These are phyloP conservation scores for Rhagophthalmus giganteus DNA, from an alignment of 2,888 invertebrate species.

Conservation along the genomic window DNA sequence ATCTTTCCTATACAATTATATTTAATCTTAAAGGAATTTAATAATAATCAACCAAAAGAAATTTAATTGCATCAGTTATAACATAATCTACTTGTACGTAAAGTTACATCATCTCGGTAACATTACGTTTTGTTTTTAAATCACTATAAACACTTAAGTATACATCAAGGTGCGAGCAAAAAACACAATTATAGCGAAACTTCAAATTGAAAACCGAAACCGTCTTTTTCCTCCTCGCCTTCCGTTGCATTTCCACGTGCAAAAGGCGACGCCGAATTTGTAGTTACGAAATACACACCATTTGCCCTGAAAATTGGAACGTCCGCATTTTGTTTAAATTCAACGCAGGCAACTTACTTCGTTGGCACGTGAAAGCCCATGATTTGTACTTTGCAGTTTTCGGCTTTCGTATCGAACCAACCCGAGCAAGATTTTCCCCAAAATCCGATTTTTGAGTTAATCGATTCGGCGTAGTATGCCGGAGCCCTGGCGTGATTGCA, in stretches of 20 bases:
- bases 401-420: constrained; percentile 3
- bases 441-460: constrained; percentile 58
- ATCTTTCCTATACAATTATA: no score
- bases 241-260: neutral
- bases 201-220: no score
- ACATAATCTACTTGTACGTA: no score
- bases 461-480: constrained; percentile 63
- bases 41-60: no score
- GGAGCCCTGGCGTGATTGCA: constrained; percentile 66
- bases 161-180: no score
- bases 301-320: neutral
- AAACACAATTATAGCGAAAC: no score
- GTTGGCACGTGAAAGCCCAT: constrained; percentile 18
- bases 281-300: neutral
- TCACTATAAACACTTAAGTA: no score
- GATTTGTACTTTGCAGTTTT: constrained; percentile 12
- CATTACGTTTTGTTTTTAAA: no score
- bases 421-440: constrained; percentile 59
- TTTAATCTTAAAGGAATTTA: no score
- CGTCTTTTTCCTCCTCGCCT: neutral
- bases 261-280: neutral
- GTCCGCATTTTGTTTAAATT: neutral
- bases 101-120: no score
- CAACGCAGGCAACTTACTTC: constrained; percentile 2
- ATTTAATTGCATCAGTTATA: no score